Evolutionary conservation across 1,140 invertebrate genomes (phyloP).

Genomic region (Scaptomyza montana): DNA sequence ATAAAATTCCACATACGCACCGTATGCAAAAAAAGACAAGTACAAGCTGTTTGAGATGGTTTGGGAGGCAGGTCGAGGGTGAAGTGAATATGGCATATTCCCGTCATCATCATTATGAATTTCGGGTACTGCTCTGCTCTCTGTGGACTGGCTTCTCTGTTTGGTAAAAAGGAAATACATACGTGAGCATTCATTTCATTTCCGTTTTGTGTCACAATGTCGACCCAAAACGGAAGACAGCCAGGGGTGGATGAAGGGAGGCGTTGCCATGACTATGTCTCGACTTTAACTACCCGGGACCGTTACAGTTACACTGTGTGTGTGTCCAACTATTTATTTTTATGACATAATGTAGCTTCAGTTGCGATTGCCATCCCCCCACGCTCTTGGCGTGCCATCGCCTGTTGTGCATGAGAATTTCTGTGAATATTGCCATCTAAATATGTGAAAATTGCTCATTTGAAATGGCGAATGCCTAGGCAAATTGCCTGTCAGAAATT

Average conservation of each 20-base stretch:
- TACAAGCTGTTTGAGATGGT: not conserved
- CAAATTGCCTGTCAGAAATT: constrained; percentile 80
- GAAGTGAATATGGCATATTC: constrained; percentile 10
- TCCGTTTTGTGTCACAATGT: constrained; percentile 39
- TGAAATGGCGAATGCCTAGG: constrained; percentile 63
- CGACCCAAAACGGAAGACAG: not conserved
- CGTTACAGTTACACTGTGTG: constrained; percentile 19
- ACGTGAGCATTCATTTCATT: constrained; percentile 42
- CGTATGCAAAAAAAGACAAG: constrained; percentile 4
- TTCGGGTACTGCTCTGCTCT: constrained; percentile 6
- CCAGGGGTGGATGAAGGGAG: not conserved
- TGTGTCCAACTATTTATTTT: constrained; percentile 77
- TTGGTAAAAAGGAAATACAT: constrained; percentile 49
- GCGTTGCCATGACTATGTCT: constrained; percentile 55
- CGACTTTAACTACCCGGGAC: constrained; percentile 53
- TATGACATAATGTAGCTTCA: constrained; percentile 76
- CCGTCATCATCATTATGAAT: constrained; percentile 67
- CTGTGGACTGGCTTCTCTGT: constrained; percentile 18
- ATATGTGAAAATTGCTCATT: constrained; percentile 82
- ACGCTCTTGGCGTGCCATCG: not conserved
- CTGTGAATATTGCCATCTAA: constrained; percentile 72
- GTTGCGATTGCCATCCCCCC: constrained; percentile 31
- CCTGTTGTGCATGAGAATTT: constrained; percentile 18
- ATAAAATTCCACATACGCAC: constrained; percentile 27
- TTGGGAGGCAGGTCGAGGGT: not conserved